These are phyloP conservation scores for Torymus auratus DNA, from an alignment of 2,888 invertebrate species.

Conservation along the genomic window DNA sequence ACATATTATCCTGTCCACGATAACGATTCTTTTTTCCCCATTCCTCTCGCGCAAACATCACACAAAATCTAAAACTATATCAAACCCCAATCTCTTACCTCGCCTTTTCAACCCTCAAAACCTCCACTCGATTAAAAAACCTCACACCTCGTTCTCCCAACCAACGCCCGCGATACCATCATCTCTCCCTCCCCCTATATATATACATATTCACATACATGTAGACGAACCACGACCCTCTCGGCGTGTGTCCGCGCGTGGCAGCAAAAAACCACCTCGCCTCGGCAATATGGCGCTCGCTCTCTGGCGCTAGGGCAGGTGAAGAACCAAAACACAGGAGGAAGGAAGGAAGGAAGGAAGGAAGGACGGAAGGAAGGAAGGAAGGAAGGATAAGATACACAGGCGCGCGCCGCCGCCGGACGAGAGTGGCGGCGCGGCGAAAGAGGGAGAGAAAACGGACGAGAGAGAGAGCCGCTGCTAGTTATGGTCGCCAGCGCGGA, in stretches of 20 bases:
- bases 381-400: conserved; percentile 58
- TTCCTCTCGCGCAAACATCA: too few species aligned
- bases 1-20: too few species aligned
- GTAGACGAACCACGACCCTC: too few species aligned
- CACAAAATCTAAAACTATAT: too few species aligned
- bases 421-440: conserved; percentile 49
- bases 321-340: conserved; percentile 56
- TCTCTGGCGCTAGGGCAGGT: conserved; percentile 42
- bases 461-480: conserved; percentile 15
- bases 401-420: conserved; percentile 40
- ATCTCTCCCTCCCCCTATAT: too few species aligned
- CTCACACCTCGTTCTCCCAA: too few species aligned
- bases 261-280: background rate
- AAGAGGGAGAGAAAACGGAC: background rate
- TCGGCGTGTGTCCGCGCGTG: background rate
- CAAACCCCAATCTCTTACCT: too few species aligned
- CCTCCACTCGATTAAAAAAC: too few species aligned
- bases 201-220: too few species aligned
- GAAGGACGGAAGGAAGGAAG: conserved; percentile 57
- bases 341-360: conserved; percentile 51
- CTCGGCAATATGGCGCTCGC: conserved; percentile 44
- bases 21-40: too few species aligned
- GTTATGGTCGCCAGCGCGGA: conserved; percentile 3
- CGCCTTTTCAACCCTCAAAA: too few species aligned
- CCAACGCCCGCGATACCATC: too few species aligned